These are phyloP conservation scores for Palythoa caribaeorum DNA, from an alignment of 92 coral and sea anemone species.

Conservation along the genomic window DNA sequence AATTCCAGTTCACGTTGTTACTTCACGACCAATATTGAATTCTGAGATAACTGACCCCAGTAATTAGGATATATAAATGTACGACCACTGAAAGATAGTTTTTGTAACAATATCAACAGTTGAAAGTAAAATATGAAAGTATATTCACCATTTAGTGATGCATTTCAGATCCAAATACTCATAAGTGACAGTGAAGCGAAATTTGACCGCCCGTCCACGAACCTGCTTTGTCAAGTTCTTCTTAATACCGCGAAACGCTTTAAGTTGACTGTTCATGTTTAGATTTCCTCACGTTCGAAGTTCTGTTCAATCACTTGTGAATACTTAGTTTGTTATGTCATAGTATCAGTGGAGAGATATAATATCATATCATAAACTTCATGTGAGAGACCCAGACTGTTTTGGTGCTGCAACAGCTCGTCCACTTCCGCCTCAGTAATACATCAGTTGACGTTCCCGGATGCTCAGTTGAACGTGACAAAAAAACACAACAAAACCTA, in stretches of 20 bases:
- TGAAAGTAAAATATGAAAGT: background rate
- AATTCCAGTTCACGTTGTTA: background rate
- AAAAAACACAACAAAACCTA: too few relatives aligned
- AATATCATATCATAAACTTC: background rate
- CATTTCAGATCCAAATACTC: slow-evolving; percentile 91
- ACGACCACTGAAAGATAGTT: background rate
- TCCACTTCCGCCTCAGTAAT: slow-evolving; percentile 36
- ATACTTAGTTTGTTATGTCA: background rate
- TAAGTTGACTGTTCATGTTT: slow-evolving; percentile 52
- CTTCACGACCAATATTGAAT: background rate
- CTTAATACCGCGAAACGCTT: slow-evolving; percentile 73
- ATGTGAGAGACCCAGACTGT: background rate
- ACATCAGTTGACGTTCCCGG: slow-evolving; percentile 26
- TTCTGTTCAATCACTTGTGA: background rate
- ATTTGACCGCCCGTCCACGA: slow-evolving; percentile 90
- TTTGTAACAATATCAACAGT: background rate
- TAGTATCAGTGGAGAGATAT: background rate
- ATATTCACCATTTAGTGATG: slow-evolving; percentile 70
- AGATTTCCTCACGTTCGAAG: background rate
- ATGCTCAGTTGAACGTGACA: background rate
- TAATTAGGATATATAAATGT: background rate
- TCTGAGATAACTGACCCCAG: background rate
- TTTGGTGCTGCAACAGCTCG: slow-evolving; percentile 21
- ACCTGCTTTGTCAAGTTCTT: slow-evolving; percentile 77
- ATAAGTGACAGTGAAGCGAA: slow-evolving; percentile 91